Conservation (phyloP, 2,888 invertebrate species). For the Melanchra persicariae region DNA sequence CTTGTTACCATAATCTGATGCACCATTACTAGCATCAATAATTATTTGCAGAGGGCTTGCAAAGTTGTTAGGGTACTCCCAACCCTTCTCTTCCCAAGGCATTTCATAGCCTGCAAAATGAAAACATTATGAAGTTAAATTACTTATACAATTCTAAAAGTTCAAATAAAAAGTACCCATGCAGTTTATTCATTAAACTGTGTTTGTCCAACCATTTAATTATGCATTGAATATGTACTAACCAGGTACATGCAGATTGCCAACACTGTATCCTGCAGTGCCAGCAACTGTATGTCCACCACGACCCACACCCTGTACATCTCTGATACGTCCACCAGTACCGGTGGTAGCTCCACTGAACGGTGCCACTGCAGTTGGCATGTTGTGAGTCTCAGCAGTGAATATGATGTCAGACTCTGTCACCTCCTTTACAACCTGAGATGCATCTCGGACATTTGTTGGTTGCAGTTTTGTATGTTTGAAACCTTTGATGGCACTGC, state of each 20-base stretch:
- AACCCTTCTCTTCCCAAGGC: conserved; percentile 95
- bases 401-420: conserved; percentile 97
- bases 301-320: conserved; percentile 98
- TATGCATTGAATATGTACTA: conserved; percentile 19
- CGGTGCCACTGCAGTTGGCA: conserved; percentile 99
- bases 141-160: background rate
- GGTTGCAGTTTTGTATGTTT: conserved; percentile 93
- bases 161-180: background rate
- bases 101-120: conserved; percentile 93
- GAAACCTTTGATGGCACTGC: conserved; percentile 97
- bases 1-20: conserved; percentile 99
- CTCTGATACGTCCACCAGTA: conserved; percentile 98
- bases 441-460: conserved; percentile 89
- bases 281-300: conserved; percentile 98
- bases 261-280: conserved; percentile 99
- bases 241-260: conserved; percentile 97
- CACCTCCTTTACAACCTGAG: conserved; percentile 91
- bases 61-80: conserved; percentile 96
- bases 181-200: background rate
- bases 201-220: background rate
- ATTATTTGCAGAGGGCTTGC: conserved; percentile 97
- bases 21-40: conserved; percentile 99
- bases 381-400: conserved; percentile 99
- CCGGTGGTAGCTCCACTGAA: conserved; percentile 99
- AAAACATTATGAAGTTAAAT: background rate